Evolutionary conservation across 2,797 vertebrate genomes (phyloP).

Genomic region (Kryptopterus vitreolus): DNA sequence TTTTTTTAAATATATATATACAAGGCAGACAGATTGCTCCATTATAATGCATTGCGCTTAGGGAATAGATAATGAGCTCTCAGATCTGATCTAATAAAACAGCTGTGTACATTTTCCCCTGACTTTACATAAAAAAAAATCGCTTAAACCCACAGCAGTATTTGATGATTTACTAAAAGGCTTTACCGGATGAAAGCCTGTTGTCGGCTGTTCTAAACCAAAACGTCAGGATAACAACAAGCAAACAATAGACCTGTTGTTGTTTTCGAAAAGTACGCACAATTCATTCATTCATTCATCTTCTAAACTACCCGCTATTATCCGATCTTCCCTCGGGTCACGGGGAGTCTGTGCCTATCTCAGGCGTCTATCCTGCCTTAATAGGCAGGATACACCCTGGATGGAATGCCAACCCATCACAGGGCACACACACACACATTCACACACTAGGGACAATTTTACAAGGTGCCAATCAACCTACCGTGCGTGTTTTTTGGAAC

Average conservation of each 20-base stretch:
- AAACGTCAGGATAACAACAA: not conserved
- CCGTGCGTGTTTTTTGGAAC: no score
- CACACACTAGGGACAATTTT: no score
- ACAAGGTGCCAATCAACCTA: no score
- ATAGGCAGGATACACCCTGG: no score
- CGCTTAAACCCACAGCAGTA: not conserved
- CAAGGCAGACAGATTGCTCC: conserved; percentile 27
- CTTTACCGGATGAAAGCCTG: not conserved
- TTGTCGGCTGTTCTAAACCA: not conserved
- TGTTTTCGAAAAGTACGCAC: not conserved
- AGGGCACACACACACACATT: no score
- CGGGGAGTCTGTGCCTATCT: no score
- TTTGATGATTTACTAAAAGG: conserved; percentile 21
- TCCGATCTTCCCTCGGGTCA: no score
- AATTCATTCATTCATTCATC: no score
- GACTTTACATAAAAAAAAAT: not conserved
- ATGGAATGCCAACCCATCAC: no score
- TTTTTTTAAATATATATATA: no score
- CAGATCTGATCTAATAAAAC: conserved; percentile 20
- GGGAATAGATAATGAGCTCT: conserved; percentile 25
- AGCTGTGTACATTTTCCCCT: conserved; percentile 3
- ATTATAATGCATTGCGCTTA: conserved; percentile 24
- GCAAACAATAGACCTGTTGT: not conserved
- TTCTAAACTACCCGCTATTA: no score
- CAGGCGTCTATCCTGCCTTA: no score